These are phyloP conservation scores for Rhaphigaster nebulosa DNA, from an alignment of 2,888 invertebrate genomes.

Conservation along the genomic window DNA sequence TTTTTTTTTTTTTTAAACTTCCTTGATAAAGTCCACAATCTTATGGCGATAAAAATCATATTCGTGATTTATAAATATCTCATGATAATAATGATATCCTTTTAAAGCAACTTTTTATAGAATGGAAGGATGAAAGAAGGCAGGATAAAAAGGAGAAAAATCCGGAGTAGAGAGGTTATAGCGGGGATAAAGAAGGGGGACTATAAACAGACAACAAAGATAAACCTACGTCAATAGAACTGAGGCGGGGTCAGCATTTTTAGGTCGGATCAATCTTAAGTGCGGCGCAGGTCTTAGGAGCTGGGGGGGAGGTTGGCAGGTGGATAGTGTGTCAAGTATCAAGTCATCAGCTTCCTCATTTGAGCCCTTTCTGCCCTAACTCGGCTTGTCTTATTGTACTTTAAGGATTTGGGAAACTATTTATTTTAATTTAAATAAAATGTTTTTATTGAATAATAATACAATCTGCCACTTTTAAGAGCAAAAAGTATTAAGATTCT, in stretches of 20 bases:
- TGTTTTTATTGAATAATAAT: too few relatives aligned
- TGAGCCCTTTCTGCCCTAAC: background rate
- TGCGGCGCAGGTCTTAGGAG: conserved; percentile 25
- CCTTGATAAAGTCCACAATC: too few relatives aligned
- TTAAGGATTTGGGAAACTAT: too few relatives aligned
- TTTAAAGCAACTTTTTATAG: background rate
- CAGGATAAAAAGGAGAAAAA: background rate
- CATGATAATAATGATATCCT: background rate
- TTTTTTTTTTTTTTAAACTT: too few relatives aligned
- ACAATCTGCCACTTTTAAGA: too few relatives aligned
- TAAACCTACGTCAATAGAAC: conserved; percentile 35
- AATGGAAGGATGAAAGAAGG: background rate
- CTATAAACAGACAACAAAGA: conserved; percentile 1
- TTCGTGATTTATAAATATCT: background rate
- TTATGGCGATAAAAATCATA: too few relatives aligned
- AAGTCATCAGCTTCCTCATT: background rate
- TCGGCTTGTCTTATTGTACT: background rate
- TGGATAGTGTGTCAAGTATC: background rate
- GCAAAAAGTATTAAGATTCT: too few relatives aligned
- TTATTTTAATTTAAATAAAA: too few relatives aligned
- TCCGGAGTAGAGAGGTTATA: background rate
- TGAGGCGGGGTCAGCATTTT: conserved; percentile 32
- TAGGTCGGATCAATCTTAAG: conserved; percentile 43
- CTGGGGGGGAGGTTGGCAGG: background rate
- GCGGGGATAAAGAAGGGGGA: background rate